A percentile compares a stretch with the other conserved stretches of the same genome.
These are phyloP conservation scores for Hydrozoanthus tunicans DNA, from an alignment of 64 coral and sea anemone genomes.

Conservation along the genomic window DNA sequence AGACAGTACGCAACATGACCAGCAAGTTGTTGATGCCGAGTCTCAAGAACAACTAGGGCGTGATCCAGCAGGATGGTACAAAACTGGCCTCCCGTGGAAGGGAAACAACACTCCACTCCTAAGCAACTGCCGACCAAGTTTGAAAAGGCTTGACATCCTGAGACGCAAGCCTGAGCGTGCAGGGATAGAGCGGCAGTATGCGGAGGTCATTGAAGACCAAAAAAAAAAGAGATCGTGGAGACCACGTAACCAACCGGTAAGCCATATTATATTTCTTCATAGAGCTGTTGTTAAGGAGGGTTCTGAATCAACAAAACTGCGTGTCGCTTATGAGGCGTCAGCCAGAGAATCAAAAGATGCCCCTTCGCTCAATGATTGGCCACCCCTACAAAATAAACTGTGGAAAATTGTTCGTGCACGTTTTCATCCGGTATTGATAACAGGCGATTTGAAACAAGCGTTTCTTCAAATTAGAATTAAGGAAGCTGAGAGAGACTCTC, in stretches of 20 bases:
- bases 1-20: slow-evolving; percentile 42
- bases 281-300: slow-evolving; percentile 37
- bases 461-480: slow-evolving; percentile 8
- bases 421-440: not conserved
- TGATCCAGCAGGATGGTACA: slow-evolving; percentile 35
- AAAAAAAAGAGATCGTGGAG: slow-evolving; percentile 18
- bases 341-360: slow-evolving; percentile 29
- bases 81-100: slow-evolving; percentile 34
- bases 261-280: slow-evolving; percentile 38
- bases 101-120: slow-evolving; percentile 28
- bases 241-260: slow-evolving; percentile 50
- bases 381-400: slow-evolving; percentile 59
- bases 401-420: slow-evolving; percentile 47
- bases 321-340: slow-evolving; percentile 66
- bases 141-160: slow-evolving; percentile 10
- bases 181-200: slow-evolving; percentile 18
- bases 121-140: slow-evolving; percentile 34
- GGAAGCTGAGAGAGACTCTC: slow-evolving; percentile 19
- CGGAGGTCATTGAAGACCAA: slow-evolving; percentile 38
- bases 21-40: slow-evolving; percentile 28
- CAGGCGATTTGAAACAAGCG: slow-evolving; percentile 13
- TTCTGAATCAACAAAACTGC: slow-evolving; percentile 33
- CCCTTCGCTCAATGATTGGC: slow-evolving; percentile 63
- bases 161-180: slow-evolving; percentile 3
- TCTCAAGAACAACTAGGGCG: slow-evolving; percentile 47